Percentiles rank a stretch among this genome's conserved stretches.
These are phyloP conservation scores for Pollenia amentaria DNA, from an alignment of 2,888 invertebrate genomes.

Conservation along the genomic window DNA sequence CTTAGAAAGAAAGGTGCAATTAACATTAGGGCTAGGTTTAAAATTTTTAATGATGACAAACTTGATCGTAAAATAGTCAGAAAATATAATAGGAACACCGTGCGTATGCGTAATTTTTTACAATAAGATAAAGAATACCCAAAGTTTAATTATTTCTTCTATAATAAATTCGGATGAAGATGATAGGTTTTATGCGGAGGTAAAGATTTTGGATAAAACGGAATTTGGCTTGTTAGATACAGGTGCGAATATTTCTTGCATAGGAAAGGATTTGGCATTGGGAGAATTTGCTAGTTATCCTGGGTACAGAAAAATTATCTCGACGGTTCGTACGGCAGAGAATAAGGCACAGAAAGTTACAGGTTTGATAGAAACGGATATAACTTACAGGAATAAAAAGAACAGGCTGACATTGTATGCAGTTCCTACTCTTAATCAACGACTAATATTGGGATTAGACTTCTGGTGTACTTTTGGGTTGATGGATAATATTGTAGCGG, in stretches of 20 bases:
- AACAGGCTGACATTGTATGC: no score
- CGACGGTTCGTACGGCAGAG: background rate
- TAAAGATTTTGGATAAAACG: background rate
- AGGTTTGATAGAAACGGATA: no score
- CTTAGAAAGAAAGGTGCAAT: no score
- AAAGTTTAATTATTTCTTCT: no score
- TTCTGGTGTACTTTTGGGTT: no score
- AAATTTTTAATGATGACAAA: conserved; percentile 19
- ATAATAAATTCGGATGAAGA: no score
- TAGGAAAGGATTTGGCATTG: background rate
- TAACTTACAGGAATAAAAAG: no score
- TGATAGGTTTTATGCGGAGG: background rate
- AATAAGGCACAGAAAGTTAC: no score
- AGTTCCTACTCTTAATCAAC: no score
- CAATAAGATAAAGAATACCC: no score
- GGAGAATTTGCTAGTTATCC: background rate
- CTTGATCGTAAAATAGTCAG: background rate
- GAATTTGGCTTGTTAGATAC: background rate
- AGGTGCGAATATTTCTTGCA: background rate
- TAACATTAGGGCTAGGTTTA: conserved; percentile 8
- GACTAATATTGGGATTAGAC: no score
- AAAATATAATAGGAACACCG: background rate
- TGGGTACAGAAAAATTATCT: background rate
- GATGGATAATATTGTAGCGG: no score
- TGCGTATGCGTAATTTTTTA: background rate